These are phyloP conservation scores for Melanocharis versteri DNA, from an alignment of 2,113 vertebrate species.

Conservation along the genomic window DNA sequence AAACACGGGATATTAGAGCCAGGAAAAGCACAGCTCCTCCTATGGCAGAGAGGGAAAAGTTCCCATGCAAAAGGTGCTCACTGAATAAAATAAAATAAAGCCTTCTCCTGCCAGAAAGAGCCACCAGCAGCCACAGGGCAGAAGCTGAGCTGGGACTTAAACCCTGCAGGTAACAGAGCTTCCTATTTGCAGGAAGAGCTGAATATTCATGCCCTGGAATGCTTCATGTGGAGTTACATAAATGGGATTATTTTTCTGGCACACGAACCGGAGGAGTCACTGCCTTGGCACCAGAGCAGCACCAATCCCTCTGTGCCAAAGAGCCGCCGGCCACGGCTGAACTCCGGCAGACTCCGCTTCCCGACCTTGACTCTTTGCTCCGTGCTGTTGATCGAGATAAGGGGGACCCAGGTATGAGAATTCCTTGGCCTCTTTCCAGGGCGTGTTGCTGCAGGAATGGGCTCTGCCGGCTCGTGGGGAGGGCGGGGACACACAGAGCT, in stretches of 20 bases:
- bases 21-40: background rate
- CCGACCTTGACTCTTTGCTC: conserved; percentile 48
- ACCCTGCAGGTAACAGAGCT: background rate
- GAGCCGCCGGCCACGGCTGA: conserved; percentile 14
- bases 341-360: conserved; percentile 23
- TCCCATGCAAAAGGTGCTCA: background rate
- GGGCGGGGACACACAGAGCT: background rate
- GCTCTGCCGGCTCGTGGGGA: background rate
- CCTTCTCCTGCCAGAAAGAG: background rate
- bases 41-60: fast-evolving
- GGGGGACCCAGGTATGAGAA: conserved; percentile 41
- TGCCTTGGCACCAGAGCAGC: background rate
- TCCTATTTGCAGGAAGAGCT: background rate
- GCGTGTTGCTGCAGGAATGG: conserved; percentile 47
- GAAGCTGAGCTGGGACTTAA: background rate
- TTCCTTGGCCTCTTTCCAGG: conserved; percentile 52
- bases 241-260: conserved; percentile 55
- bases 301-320: background rate
- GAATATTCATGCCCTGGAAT: background rate
- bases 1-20: background rate
- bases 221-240: conserved; percentile 25
- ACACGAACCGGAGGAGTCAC: background rate
- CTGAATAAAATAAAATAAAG: background rate
- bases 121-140: background rate
- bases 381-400: background rate